phyloP scores from a whole-genome alignment of 2,113 vertebrate genomes.

The Callipepla squamata region DNA sequence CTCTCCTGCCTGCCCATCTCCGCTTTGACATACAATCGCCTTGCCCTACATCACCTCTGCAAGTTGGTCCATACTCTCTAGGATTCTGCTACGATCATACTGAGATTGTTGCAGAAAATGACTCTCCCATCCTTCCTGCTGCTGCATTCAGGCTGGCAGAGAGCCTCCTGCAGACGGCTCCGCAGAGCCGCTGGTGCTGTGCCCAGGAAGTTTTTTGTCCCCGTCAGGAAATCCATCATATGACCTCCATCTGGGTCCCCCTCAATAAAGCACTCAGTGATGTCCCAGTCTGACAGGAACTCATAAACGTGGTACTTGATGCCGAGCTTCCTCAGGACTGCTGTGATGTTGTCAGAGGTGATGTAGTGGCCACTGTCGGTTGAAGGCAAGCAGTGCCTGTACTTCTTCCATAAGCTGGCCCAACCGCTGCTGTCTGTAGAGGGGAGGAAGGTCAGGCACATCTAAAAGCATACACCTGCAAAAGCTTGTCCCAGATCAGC shows the following conservation, averaged over 20 bases:
- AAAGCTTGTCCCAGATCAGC: not conserved
- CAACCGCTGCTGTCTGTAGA: conserved; percentile 44
- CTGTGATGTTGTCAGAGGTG: conserved; percentile 76
- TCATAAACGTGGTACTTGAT: conserved; percentile 65
- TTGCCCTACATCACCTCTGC: not conserved
- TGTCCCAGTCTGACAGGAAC: conserved; percentile 78
- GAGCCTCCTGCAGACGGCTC: conserved; percentile 71
- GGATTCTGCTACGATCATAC: conserved; percentile 74
- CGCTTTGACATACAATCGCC: rapidly evolving
- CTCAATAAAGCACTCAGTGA: conserved; percentile 81
- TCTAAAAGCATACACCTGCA: not conserved
- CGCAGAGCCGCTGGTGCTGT: conserved; percentile 73
- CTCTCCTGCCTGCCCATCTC: not conserved
- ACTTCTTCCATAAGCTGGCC: conserved; percentile 38
- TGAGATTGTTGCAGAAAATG: conserved; percentile 83
- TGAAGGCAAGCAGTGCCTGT: conserved; percentile 31
- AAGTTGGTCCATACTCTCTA: conserved; percentile 13
- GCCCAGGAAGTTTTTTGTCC: conserved; percentile 78
- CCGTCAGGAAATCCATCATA: conserved; percentile 86
- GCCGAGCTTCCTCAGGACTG: conserved; percentile 65
- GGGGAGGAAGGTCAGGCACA: not conserved
- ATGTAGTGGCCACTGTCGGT: conserved; percentile 76
- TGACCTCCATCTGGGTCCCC: conserved; percentile 77
- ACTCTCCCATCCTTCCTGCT: conserved; percentile 74
- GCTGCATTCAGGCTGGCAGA: conserved; percentile 80